Evolutionary conservation across 1,140 invertebrate genomes (phyloP), one percentile per base, ranked within the genome.

Genomic region (Drusus annulatus): DNA sequence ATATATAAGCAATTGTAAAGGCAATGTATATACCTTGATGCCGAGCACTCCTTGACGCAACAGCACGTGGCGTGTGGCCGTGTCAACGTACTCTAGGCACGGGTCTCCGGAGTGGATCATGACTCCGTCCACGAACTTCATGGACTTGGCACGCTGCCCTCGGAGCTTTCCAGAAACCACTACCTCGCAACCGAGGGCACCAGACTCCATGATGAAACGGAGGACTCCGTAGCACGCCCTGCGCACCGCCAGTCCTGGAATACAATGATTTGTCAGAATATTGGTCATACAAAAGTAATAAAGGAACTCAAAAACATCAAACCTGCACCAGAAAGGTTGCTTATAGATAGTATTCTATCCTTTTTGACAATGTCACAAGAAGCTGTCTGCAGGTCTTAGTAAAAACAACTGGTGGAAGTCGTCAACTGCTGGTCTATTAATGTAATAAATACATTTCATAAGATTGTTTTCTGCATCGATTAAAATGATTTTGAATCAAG

Each of bases 91-190:
- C 84, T 99, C 97, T 87, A 98, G 98, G 85, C 96, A 97, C 25
- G 99, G 98, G 88, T 99, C 97, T 87, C 99, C 99, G 86, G 96
- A 98, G 91, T 99, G 99, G 87, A 99, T 99, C 98, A 99, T 99
- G 23, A 99, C 92, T 76, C 99, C 99, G 89, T 99, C 99, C 77
- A 99, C 97, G 88, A 99, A 99, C 89, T 99, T 99, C 99, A 99
- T 99, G 17, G 98, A 97, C 90, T 99, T 99, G 79, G 99, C 99
- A 93, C 99, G 93, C 91, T 99, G 99, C 84, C 99, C 99, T 87
- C 99, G 91, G 36, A 99, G 92, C 91, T 99, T 99, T 73, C 99
- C 99, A 84, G 97, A 99, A 0, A 99, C 99, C 6, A 99, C 98
- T 13, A 99, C 98, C 91, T 99, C 98, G 86, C 98, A 99, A 83